These are phyloP conservation scores for Macrocentrus cingulum DNA, from an alignment of 1,140 invertebrate genomes.

Conservation along the genomic window DNA sequence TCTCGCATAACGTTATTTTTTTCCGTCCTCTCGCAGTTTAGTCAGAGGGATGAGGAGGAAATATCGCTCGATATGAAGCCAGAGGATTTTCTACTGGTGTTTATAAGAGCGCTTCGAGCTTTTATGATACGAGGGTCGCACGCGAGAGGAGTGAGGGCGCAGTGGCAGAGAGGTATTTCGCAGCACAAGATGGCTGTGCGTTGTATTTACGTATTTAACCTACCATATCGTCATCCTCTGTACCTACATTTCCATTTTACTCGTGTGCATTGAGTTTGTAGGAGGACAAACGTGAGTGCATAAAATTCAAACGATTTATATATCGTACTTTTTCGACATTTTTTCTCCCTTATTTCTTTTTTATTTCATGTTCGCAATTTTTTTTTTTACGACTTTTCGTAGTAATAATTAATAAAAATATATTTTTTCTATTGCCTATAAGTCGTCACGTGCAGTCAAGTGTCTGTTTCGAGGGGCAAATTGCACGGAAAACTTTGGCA, in stretches of 20 bases:
- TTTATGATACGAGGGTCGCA: conserved; percentile 14
- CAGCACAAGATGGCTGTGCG: background rate
- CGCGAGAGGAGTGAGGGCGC: background rate
- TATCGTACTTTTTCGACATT: background rate
- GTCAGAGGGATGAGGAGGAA: background rate
- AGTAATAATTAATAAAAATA: no score
- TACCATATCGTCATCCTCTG: background rate
- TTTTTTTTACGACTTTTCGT: background rate
- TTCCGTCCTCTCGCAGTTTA: background rate
- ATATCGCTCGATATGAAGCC: conserved; percentile 21
- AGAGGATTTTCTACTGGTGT: conserved; percentile 20
- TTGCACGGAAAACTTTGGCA: no score
- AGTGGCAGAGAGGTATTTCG: background rate
- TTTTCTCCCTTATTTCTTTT: background rate
- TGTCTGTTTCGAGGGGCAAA: no score
- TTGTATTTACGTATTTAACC: background rate
- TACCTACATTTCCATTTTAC: background rate
- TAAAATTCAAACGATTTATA: conserved; percentile 3
- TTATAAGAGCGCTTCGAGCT: conserved; percentile 15
- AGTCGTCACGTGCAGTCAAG: no score
- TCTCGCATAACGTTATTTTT: background rate
- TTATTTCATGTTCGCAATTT: background rate
- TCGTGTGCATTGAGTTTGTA: background rate
- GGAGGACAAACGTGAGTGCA: background rate
- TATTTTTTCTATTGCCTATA: no score